A percentile compares a stretch with the other conserved stretches of the same genome.
phyloP scores from a whole-genome alignment of 2,113 vertebrate species.

The Gorilla gorilla region DNA sequence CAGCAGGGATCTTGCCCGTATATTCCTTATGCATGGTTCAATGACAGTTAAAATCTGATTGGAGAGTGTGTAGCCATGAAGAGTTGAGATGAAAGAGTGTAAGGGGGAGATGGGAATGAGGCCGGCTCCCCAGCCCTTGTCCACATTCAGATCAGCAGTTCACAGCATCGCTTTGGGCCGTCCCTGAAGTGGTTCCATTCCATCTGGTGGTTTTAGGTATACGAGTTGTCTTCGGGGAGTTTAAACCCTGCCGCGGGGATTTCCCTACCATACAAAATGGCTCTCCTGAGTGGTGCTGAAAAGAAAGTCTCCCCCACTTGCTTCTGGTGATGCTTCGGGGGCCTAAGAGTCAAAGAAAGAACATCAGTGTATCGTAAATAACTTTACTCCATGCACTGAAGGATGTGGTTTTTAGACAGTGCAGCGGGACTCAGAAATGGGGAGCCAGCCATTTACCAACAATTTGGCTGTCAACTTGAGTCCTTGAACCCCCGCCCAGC shows the following conservation, averaged over 20 bases:
- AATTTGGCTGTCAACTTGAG: accelerated
- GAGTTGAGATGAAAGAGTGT: accelerated
- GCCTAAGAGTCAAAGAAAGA: neutral
- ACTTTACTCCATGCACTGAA: neutral
- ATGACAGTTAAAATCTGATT: accelerated
- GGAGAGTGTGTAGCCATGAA: accelerated
- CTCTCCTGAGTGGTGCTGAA: neutral
- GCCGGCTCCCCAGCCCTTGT: accelerated
- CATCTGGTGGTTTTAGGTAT: accelerated
- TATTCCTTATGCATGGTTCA: accelerated
- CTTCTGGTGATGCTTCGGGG: accelerated
- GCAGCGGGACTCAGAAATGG: neutral
- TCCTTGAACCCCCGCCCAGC: too few species aligned
- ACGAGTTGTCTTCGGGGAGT: accelerated
- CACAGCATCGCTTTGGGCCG: accelerated
- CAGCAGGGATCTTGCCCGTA: accelerated
- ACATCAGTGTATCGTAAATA: accelerated
- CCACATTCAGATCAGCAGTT: accelerated
- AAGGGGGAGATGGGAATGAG: neutral
- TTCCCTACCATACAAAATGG: accelerated
- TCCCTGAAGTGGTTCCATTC: accelerated
- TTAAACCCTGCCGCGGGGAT: accelerated
- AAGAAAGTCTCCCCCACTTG: accelerated
- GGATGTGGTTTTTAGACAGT: neutral
- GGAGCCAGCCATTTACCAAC: too few species aligned